Base-by-base conservation (phyloP, 2,888 invertebrate species). In the Sturmia bella region DNA sequence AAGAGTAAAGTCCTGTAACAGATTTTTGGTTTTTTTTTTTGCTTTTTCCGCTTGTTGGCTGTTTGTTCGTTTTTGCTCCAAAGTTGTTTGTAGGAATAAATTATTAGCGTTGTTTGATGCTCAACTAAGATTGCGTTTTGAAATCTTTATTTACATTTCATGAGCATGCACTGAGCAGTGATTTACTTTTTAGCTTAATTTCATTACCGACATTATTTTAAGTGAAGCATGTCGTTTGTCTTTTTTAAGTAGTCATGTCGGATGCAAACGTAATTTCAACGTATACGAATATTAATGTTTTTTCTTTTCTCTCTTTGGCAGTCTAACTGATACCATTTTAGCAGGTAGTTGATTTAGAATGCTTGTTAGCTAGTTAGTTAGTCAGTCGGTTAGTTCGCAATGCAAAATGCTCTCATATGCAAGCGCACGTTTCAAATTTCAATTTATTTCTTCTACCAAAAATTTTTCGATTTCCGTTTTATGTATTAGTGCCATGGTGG, bases 181-280 rank as follows among this genome's bases (percentile, higher is more conserved):
- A 89, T 89, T 89, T 89, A 89, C 88, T 88, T 88, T 88, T 88
- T 87, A 87, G 89, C 89, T 89, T 89, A 89, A 89, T 89, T 89
- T 89, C 88, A 89, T 89, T 87, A 87, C 86, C 88, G 88, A 87
- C 88, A 89, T 88, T 88, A 89, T 88, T 89, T 84, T 87, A 87
- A 86, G 85, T 77, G 83, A 82, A 79, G 74, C 82, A 82, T 70
- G 78, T 75, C 82, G 79, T 82, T 82, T 82, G 79, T 82, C 82
- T 82, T 79, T 59, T 74, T 48, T 69, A 82, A 82, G 79, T 75
- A 74, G 70, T 70, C 54, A 78, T 79, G 82, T 82, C 82, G 74
- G 82, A 59, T 82, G 79, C 82, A 82, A 78, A 82, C 74, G 57
- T 70, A 70, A 79, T 79, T 59, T 68, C 59, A 72, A 66, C 72